phyloP scores from a whole-genome alignment of 2,113 vertebrate species.

The Chionis minor region DNA sequence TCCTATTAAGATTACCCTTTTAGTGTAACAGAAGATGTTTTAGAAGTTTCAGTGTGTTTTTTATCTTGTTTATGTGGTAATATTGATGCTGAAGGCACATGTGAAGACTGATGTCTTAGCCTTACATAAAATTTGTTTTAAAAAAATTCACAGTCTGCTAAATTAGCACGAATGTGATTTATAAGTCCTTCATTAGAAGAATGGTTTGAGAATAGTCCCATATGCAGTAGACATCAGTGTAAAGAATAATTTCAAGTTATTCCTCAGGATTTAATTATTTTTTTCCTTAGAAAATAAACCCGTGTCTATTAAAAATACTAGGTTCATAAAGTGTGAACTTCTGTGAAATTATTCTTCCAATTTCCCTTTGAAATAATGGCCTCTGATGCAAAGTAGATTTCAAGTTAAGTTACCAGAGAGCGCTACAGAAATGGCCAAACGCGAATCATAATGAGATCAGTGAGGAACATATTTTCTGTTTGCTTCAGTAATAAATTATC shows the following conservation, averaged over 20 bases:
- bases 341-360: background rate
- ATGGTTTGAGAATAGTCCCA: constrained; percentile 7
- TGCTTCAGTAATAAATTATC: background rate
- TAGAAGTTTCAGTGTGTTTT: background rate
- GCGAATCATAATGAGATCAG: background rate
- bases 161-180: constrained; percentile 26
- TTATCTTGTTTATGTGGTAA: constrained; percentile 24
- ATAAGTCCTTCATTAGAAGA: constrained; percentile 27
- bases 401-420: background rate
- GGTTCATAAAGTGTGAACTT: background rate
- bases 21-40: background rate
- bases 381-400: background rate
- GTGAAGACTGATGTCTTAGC: constrained; percentile 32
- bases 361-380: constrained; percentile 6
- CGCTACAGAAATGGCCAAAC: background rate
- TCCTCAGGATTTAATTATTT: background rate
- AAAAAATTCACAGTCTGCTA: background rate
- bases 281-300: constrained; percentile 3
- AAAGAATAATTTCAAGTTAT: constrained; percentile 20
- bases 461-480: constrained; percentile 7
- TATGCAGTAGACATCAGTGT: constrained; percentile 9
- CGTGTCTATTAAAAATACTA: background rate
- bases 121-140: constrained; percentile 53
- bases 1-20: background rate
- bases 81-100: background rate